Conservation (phyloP, 2,797 vertebrate genomes). For the Myotis vivesi region DNA sequence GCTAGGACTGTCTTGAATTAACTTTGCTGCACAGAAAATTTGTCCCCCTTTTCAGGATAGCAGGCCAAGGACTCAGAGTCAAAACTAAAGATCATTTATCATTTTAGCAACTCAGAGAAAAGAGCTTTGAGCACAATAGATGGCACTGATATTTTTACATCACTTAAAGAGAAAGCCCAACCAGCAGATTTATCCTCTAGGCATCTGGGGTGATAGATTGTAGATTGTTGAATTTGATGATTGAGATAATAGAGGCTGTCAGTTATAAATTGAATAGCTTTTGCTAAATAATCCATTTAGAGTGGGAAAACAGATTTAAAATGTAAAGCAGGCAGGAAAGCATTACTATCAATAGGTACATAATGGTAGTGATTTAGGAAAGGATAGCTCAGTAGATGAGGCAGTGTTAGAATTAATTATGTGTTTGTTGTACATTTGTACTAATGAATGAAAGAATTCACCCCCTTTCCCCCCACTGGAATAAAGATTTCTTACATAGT, state of each 20-base stretch:
- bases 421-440: background rate
- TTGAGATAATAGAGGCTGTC: background rate
- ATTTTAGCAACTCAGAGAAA: slow-evolving; percentile 66
- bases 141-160: slow-evolving; percentile 1
- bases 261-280: slow-evolving; percentile 36
- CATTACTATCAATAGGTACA: background rate
- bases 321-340: slow-evolving; percentile 35
- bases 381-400: background rate
- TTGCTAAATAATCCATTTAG: slow-evolving; percentile 39
- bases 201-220: background rate
- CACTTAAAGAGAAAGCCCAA: background rate
- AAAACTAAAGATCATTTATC: slow-evolving; percentile 52
- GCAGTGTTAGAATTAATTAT: background rate
- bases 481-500: background rate
- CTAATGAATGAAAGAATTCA: background rate
- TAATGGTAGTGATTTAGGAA: slow-evolving; percentile 12
- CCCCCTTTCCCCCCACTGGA: background rate
- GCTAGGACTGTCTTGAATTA: background rate
- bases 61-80: background rate
- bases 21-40: background rate
- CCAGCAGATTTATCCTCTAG: slow-evolving; percentile 18
- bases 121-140: slow-evolving; percentile 22
- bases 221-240: slow-evolving; percentile 33
- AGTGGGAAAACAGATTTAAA: slow-evolving; percentile 48
- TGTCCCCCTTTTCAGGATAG: background rate